A percentile compares a stretch with the other conserved stretches of the same genome.
phyloP scores from a whole-genome alignment of 2,113 vertebrate genomes.

The Bubo bubo region DNA sequence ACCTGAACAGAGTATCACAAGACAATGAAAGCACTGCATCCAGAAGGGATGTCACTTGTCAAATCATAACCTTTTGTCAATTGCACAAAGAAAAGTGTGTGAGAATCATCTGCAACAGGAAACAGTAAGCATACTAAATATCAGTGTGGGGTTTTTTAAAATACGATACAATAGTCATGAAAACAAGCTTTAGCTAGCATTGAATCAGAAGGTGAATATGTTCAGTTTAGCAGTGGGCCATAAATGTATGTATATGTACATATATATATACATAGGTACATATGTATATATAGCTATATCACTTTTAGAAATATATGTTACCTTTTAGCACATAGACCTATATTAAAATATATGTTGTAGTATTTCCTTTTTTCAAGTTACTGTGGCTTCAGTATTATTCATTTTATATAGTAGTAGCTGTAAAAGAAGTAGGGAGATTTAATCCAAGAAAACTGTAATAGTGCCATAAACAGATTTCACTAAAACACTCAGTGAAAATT shows the following conservation, averaged over 20 bases:
- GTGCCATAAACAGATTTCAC: neutral
- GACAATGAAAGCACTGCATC: neutral
- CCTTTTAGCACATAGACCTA: neutral
- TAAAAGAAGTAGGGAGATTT: neutral
- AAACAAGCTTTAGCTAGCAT: neutral
- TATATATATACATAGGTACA: neutral
- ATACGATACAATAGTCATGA: neutral
- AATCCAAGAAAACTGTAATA: neutral
- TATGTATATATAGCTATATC: neutral
- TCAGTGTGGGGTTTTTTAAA: fast-evolving
- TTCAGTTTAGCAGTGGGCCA: neutral
- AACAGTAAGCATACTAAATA: neutral
- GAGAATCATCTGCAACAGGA: neutral
- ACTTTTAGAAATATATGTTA: neutral
- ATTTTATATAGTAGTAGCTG: neutral
- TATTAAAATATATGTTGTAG: neutral
- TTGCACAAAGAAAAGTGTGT: neutral
- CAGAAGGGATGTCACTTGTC: neutral
- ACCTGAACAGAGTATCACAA: neutral
- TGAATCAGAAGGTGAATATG: neutral
- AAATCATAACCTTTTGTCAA: neutral
- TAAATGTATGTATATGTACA: neutral
- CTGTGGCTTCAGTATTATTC: neutral
- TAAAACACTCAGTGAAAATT: neutral
- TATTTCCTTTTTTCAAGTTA: neutral